Base-by-base conservation (phyloP, 2,888 invertebrate genomes). In the Syrista parreyssii region DNA sequence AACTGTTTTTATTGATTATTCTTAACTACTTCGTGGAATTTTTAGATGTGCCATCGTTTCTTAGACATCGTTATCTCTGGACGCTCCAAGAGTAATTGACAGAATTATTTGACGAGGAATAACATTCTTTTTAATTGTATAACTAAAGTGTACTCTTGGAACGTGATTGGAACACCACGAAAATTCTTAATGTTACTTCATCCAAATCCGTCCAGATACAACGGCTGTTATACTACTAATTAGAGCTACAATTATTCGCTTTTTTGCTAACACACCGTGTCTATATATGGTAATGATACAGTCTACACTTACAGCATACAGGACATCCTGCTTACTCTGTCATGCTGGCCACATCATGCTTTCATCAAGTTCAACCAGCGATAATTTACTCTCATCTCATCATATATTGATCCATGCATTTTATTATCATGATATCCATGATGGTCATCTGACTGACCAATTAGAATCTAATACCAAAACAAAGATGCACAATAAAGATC, bases 321-420 rank as follows among this genome's bases (percentile, higher is more conserved):
- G 55, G 55, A 55, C 55, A 55, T 55, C 55, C 55, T 55, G 55
- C 55, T 55, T 55, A 55, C 23, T 55, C 55, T 55, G 55, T 55
- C 55, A 55, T 55, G 55, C 55, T 55, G 55, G 55, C 55, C 23
- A 11, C 55, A 23, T 55, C 55, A 55, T 55, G 55, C 55, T 55
- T 55, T 55, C 9, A 55, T 55, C 35, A 76, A 32, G 23, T 71
- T 35, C 34, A 71, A 15, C 32, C 40, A 40, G 9, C 76, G 75
- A 75, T 75, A 11, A n/a, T 68, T 75, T 31, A 68, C 23, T 32
- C 68, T 68, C 69, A 69, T 75, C 68, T 55, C 32, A 33, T 71
- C 33, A 78, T 30, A 73, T 68, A 68, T 33, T 32, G 32, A n/a
- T 36, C 32, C 30, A 30, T 55, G 15, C 74, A 73, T 34, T 73